Evolutionary conservation across 2,888 invertebrate genomes (phyloP), one percentile per base, ranked within the genome.

Genomic region (Meliscaeva auricollis): DNA sequence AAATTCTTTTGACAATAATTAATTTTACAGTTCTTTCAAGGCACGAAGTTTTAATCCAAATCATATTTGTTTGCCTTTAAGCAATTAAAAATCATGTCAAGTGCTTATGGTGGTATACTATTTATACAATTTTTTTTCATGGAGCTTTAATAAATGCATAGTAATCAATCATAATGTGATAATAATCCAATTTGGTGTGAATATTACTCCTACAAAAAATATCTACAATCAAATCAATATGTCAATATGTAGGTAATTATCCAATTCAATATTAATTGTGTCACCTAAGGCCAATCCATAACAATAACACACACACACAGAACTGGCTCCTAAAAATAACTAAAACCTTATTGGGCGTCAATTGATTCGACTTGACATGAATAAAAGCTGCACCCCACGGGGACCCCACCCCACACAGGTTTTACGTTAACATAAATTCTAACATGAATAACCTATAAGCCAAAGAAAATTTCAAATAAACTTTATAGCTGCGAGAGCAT

Each of bases 311-410:
- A 68, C n/a, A 38, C 72, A 76, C 15, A 54, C 30, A 68, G 46
- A 73, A 77, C 73, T 64, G 56, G 75, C 13, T 3, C 20, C 35
- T 2, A 11, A 46, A 46, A 56, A 60, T 9, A n/a, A n/a, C n/a
- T 41, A 7, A 64, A 56, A 35, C 35, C 75, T 75, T 75, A 48
- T 79, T 44, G 52, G 79, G 75, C 79, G 79, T 79, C 79, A 76
- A 75, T 54, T 75, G 52, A n/a, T 35, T 30, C 30, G 1, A 62
- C 52, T 62, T 38, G 30, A 73, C 41, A 54, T 54, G 3, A 48
- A 54, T 22, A 32, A 30, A 41, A 41, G 17, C 48, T 38, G 48
- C 48, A 70, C 78, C 69, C 50, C 74, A 32, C 17, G 30, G n/a
- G 48, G n/a, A 38, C 20, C 58, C 50, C 56, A 58, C 64, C 69